phyloP scores from a whole-genome alignment of 1,140 invertebrate species.

The Yoshiicerus persimilis region DNA sequence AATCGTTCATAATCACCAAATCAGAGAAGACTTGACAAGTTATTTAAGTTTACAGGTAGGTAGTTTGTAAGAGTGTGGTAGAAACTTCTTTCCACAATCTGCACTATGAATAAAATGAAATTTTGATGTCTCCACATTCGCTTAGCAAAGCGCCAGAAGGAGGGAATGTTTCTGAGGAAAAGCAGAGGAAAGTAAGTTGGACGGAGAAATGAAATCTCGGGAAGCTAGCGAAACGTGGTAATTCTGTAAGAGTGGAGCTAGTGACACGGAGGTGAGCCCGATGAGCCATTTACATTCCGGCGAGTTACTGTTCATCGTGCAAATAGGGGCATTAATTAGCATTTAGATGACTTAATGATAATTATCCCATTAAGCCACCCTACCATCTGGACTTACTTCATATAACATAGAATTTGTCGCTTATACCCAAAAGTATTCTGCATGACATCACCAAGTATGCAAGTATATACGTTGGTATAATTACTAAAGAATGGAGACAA shows the following conservation, averaged over 20 bases:
- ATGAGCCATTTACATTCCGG: slow-evolving; percentile 40
- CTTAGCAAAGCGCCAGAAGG: neutral
- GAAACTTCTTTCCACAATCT: neutral
- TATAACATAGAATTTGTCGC: neutral
- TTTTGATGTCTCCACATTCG: neutral
- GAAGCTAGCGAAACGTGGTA: neutral
- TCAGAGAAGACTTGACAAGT: neutral
- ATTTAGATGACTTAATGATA: slow-evolving; percentile 61
- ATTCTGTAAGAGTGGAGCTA: slow-evolving; percentile 15
- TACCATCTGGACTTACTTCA: neutral
- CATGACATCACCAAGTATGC: too few species aligned
- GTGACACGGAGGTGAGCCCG: slow-evolving; percentile 37
- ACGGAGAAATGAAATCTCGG: slow-evolving; percentile 9
- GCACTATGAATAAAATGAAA: neutral
- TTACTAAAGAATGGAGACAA: neutral
- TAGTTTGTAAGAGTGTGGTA: neutral
- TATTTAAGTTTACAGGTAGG: neutral
- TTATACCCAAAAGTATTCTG: too few species aligned
- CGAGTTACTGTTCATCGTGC: slow-evolving; percentile 54
- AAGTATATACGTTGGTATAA: too few species aligned
- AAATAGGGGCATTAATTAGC: slow-evolving; percentile 61
- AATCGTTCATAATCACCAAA: neutral
- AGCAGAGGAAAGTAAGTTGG: neutral
- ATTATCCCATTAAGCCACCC: slow-evolving; percentile 54
- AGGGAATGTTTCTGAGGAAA: neutral